Evolutionary conservation across 2,797 vertebrate species (phyloP), one percentile per base, ranked within the genome.

Genomic region (Falco peregrinus): DNA sequence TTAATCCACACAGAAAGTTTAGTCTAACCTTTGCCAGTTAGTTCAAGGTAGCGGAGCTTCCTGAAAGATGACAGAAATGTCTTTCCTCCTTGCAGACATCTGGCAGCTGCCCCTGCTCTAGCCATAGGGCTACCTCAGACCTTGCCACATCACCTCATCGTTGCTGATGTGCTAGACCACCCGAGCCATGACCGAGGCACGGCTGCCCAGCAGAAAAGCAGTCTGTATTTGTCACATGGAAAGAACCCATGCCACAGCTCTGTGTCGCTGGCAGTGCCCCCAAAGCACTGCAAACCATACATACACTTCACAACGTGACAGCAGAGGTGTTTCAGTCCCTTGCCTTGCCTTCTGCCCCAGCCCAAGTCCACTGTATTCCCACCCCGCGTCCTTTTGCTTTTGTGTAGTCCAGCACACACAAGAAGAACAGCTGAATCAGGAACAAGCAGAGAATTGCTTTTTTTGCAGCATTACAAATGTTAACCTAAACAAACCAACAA

Each of bases 21-120:
- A 80, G 53, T 64, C 75, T 89, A 87, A 87, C 71, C 63, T 96
- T 85, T 87, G 33, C 75, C 75, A 80, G 45, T 29, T 61, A 76
- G 81, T 87, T 95, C 89, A 92, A 91, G 90, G 78, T 80, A 93
- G 33, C 59, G 71, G 89, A 92, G 39, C 64, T 90, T 90, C 60
- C 80, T 20, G 71, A 94, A 95, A 86, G 56, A 25, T 0, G 4
- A 28, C 43, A 85, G 57, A 77, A 96, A 80, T 10, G 35, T 64
- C 64, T 84, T 71, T 75, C 31, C 20, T 28, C 25, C 82, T 64
- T 2, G 0, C 63, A 79, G 85, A 64, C 8, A 7, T 25, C 61
- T 15, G 60, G 33, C 57, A 89, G 54, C n/a, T 60, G 28, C 41
- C 74, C 84, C 50, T 73, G 77, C 54, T 84, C 74, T 37, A 47